Base-by-base conservation (phyloP, 2,797 vertebrate species). In the Macrochelys suwanniensis region DNA sequence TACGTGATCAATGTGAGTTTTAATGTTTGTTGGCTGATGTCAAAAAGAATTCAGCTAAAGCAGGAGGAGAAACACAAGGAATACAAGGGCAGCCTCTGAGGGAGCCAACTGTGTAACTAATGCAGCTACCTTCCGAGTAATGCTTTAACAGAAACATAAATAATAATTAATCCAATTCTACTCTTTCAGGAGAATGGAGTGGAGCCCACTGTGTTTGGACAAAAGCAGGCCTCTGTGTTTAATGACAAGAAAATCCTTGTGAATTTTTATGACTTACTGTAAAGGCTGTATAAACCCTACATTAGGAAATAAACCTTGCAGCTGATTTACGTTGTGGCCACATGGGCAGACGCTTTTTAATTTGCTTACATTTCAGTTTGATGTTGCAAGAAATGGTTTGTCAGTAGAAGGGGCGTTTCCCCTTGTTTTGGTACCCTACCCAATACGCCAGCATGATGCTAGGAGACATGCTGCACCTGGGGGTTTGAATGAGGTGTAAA, bases 141-240 rank as follows among this genome's bases (percentile, higher is more conserved):
- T 47, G 90, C 83, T 90, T 47, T 45, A 68, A 17, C 53, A 1
- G 42, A 89, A 84, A 91, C 85, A 89, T 88, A 88, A 94, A 96
- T 89, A 94, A 7, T 85, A 88, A 94, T 96, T 90, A 96, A 96
- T 97, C 94, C 95, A 45, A n/a, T 7, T 87, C 87, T 92, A 93
- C 90, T 61, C 79, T 93, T 96, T 94, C 87, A 74, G 1, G 82
- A 71, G 89, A 71, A 91, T 17, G 2, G 37, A 93, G 89, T 90
- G 47, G 88, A 92, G 82, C 84, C 57, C 77, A 19, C 84, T 81
- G 6, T n/a, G 77, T 88, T 87, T 51, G 92, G 87, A 88, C 93
- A 83, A 57, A 92, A 1, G 4, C 82, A 77, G 82, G 50, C 74
- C 93, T 94, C 89, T 13, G 53, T 5, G 90, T 89, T 88, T 54